Base-by-base conservation (phyloP, 1,140 invertebrate genomes). In the Andricus grossulariae region DNA sequence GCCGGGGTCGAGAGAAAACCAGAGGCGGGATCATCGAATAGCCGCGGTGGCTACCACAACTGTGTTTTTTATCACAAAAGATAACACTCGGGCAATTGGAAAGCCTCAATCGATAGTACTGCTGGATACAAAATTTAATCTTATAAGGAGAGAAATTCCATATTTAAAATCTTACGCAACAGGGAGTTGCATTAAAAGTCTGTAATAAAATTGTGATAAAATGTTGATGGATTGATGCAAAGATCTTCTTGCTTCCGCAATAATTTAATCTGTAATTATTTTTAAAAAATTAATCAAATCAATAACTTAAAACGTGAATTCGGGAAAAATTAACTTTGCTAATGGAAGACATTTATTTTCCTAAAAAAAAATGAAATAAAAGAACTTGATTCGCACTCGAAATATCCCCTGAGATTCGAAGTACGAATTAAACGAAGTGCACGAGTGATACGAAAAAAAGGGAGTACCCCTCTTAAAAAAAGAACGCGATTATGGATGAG, bases 11-110 rank as follows among this genome's bases (percentile, higher is more conserved):
- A 52, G 74, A 60, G 74, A 71, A 74, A 70, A 77, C 52, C 50
- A 39, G 50, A 75, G 51, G 70, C 73, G 50, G 54, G 50, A 81
- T 77, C 72, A 82, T 78, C 50, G 76, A 83, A 83, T 79, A 75
- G 70, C 75, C 72, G 75, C 75, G 72, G 75, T 19, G 60, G 52
- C 71, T 13, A 32, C 60, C 25, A 32, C 57, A 66, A 45, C 15
- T 66, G 60, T 66, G 60, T 13, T 66, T 66, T 66, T 39, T 66
- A 66, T 66, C 60, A 39, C 60, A 66, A 39, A 66, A 60, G 21
- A 60, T 25, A 66, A 66, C 60, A 66, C 32, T 39, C 32, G 25
- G 15, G 45, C 32, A 66, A 66, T 66, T 66, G 60, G 32, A n/a
- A 66, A 66, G 60, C n/a, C 21, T 66, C 60, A 66, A 66, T 66